Conservation (phyloP, 2,888 invertebrate species). For the Acanthosoma haemorrhoidale region DNA sequence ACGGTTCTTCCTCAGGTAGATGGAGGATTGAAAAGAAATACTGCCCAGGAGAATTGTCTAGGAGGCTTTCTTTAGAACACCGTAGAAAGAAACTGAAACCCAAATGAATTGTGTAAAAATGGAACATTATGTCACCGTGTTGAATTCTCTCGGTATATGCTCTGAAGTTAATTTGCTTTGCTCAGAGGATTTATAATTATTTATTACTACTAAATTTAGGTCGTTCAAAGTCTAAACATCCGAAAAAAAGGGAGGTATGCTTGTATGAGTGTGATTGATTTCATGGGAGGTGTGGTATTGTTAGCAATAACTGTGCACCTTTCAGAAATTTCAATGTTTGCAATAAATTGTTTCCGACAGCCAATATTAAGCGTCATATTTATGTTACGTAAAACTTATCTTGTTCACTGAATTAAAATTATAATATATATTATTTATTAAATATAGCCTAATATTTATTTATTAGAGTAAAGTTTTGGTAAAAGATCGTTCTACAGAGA, state of each 20-base stretch:
- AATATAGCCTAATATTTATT: too few species aligned
- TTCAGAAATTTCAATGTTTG: too few species aligned
- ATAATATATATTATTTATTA: too few species aligned
- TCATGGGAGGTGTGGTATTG: not conserved
- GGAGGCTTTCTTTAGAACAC: constrained; percentile 32
- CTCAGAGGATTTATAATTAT: not conserved
- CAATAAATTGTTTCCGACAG: too few species aligned
- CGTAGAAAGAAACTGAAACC: constrained; percentile 37
- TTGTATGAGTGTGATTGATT: not conserved
- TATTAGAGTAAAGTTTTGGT: too few species aligned
- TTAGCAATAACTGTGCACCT: too few species aligned
- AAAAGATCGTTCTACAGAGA: too few species aligned
- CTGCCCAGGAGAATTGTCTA: constrained; percentile 20
- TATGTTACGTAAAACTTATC: too few species aligned
- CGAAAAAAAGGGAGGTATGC: not conserved
- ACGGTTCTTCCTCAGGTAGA: not conserved
- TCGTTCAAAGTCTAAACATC: not conserved
- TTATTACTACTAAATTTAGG: not conserved
- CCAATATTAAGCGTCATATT: too few species aligned
- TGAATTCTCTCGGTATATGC: not conserved
- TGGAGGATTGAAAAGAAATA: constrained; percentile 36
- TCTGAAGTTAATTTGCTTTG: not conserved
- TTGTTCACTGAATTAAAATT: too few species aligned
- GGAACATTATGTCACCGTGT: not conserved
- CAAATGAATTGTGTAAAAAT: constrained; percentile 31